Conservation (phyloP, 35 echinoderm and acorn worm genomes). For the Ophiothrix spiculata region DNA sequence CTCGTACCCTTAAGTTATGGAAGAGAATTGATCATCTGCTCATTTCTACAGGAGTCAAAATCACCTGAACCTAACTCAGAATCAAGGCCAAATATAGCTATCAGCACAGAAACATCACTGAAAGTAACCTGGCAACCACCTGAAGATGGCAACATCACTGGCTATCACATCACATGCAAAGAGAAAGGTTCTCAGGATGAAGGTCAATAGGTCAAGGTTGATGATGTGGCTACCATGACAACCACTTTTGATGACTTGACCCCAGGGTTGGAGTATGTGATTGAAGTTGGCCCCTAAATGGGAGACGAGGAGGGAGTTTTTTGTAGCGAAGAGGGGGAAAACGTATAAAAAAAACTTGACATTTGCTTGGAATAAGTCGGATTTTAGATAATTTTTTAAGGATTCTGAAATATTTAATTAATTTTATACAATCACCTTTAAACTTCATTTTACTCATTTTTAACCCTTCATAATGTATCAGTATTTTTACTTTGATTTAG, state of each 20-base stretch:
- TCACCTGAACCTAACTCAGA: too few relatives aligned
- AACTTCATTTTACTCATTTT: background rate
- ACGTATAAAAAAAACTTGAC: conserved; percentile 58
- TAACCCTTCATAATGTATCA: background rate
- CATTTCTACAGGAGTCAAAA: too few relatives aligned
- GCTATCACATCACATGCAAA: conserved; percentile 49
- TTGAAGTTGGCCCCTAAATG: conserved; percentile 34
- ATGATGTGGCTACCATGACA: background rate
- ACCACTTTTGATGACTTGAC: conserved; percentile 43
- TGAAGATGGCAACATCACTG: conserved; percentile 40
- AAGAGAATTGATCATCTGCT: too few relatives aligned
- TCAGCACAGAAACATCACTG: conserved; percentile 37
- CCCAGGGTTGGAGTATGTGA: background rate
- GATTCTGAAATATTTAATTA: background rate
- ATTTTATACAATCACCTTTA: background rate
- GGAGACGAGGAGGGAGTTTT: conserved; percentile 33
- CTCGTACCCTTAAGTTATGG: too few relatives aligned
- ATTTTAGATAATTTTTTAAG: background rate
- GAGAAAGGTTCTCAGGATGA: conserved; percentile 6
- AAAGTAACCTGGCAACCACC: conserved; percentile 73
- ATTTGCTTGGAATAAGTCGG: too few relatives aligned
- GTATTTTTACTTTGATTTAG: background rate
- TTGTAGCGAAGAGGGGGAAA: conserved; percentile 18
- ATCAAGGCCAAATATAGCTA: conserved; percentile 27
- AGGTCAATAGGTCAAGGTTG: conserved; percentile 21